phyloP scores from a whole-genome alignment of 2,113 vertebrate genomes.

The Rhynchopsitta pachyrhyncha region DNA sequence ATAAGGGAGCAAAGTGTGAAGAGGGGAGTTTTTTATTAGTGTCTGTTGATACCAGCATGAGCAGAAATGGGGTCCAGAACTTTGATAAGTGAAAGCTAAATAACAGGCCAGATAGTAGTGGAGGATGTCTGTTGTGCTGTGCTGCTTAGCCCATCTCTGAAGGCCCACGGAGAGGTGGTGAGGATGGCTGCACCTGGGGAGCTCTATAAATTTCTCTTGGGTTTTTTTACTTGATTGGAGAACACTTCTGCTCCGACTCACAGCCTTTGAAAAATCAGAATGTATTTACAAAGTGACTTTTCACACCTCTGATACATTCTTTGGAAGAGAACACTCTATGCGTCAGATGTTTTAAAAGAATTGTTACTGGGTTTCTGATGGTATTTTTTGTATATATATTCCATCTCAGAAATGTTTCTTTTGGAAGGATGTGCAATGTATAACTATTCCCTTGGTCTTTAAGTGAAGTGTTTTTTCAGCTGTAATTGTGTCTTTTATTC shows the following conservation, averaged over 20 bases:
- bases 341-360: not conserved
- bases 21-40: not conserved
- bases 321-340: not conserved
- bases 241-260: not conserved
- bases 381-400: constrained; percentile 7
- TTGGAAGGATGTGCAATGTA: not conserved
- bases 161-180: not conserved
- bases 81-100: not conserved
- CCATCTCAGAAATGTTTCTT: constrained; percentile 32
- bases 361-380: not conserved
- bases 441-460: not conserved
- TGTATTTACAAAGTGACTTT: not conserved
- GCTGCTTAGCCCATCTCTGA: not conserved
- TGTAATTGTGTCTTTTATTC: constrained; percentile 33
- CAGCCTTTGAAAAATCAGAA: not conserved
- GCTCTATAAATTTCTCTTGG: not conserved
- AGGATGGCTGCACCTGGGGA: not conserved
- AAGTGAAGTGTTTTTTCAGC: constrained; percentile 48
- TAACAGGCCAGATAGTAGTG: not conserved
- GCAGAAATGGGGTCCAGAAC: not conserved
- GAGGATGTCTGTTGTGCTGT: not conserved
- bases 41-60: not conserved
- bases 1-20: not conserved
- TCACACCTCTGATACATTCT: not conserved
- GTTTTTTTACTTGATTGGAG: not conserved